Percentiles rank a stretch among this genome's conserved stretches.
Conservation (phyloP, 92 coral and sea anemone genomes). For the Actinostola sp. region DNA sequence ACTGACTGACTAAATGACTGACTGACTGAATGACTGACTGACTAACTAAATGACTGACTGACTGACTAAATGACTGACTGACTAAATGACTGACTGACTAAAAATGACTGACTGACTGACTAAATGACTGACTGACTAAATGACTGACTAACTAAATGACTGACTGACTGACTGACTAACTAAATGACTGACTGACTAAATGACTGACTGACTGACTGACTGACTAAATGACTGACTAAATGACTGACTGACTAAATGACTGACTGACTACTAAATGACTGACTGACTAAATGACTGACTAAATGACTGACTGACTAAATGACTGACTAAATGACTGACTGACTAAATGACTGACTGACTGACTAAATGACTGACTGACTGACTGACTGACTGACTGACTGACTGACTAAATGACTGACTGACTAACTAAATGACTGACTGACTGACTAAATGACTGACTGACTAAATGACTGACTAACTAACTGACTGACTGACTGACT, state of each 20-base stretch:
- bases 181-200: not conserved
- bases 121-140: too few relatives aligned
- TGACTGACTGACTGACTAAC: too few relatives aligned
- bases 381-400: slow-evolving; percentile 30
- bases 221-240: slow-evolving; percentile 34
- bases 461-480: slow-evolving; percentile 24
- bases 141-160: too few relatives aligned
- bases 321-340: too few relatives aligned
- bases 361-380: slow-evolving; percentile 17
- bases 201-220: not conserved
- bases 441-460: not conserved
- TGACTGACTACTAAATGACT: slow-evolving; percentile 25
- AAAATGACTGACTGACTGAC: too few relatives aligned
- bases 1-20: slow-evolving; percentile 76
- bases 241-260: not conserved
- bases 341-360: not conserved
- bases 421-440: slow-evolving; percentile 49
- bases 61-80: too few relatives aligned
- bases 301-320: too few relatives aligned
- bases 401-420: not conserved
- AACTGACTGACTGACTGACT: slow-evolving; percentile 15
- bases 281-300: too few relatives aligned
- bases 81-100: too few relatives aligned
- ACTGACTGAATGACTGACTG: not conserved
- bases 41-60: not conserved